Percentiles rank a stretch among this genome's conserved stretches.
Evolutionary conservation across 2,888 invertebrate species (phyloP).

Genomic region (Netelia melanura): DNA sequence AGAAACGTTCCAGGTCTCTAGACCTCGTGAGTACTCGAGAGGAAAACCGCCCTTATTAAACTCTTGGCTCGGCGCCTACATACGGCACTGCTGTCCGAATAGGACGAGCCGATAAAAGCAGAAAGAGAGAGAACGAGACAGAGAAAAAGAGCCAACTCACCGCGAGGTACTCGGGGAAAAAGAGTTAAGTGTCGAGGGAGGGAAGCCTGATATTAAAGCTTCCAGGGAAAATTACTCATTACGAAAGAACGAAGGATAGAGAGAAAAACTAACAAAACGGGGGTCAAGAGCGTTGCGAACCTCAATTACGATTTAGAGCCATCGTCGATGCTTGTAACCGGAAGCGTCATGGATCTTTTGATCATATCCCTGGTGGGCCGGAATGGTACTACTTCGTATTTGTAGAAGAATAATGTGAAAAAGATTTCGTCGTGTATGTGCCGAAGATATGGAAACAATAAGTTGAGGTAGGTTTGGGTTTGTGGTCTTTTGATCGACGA

Average conservation of each 20-base stretch:
- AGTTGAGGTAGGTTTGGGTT: no score
- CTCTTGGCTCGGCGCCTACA: slow-evolving; percentile 73
- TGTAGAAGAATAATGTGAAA: neutral
- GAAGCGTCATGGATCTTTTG: slow-evolving; percentile 13
- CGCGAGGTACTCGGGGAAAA: neutral
- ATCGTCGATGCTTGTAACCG: slow-evolving; percentile 20
- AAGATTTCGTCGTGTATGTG: neutral
- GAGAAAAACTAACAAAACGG: slow-evolving; percentile 60
- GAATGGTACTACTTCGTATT: slow-evolving; percentile 3
- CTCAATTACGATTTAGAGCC: slow-evolving; percentile 68
- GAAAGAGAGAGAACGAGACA: slow-evolving; percentile 11
- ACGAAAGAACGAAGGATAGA: slow-evolving; percentile 30
- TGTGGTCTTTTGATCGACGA: no score
- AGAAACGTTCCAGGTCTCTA: slow-evolving; percentile 8
- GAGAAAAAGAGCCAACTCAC: neutral
- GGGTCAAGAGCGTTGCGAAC: slow-evolving; percentile 40
- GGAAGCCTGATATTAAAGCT: slow-evolving; percentile 72
- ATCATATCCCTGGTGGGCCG: neutral
- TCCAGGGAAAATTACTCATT: slow-evolving; percentile 72
- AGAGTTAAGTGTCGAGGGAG: slow-evolving; percentile 45
- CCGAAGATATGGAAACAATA: neutral
- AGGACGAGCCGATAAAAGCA: slow-evolving; percentile 42
- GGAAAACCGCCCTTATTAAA: slow-evolving; percentile 77
- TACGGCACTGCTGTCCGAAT: slow-evolving; percentile 53
- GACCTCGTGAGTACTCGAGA: neutral